Evolutionary conservation across 2,888 invertebrate species (phyloP).

Genomic region (Amorpha juglandis): DNA sequence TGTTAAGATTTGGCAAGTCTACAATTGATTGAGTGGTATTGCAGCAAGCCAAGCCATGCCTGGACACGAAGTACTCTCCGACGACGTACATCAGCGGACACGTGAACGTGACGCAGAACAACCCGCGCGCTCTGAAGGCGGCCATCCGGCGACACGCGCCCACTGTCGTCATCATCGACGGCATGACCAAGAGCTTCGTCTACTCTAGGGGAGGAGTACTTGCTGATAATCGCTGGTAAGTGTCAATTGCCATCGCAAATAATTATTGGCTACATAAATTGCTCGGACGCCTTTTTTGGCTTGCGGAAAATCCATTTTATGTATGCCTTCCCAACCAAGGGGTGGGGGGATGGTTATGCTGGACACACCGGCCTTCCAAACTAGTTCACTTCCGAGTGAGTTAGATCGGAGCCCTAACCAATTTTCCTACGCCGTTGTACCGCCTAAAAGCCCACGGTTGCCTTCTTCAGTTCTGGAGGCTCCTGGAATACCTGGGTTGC

Average conservation of each 20-base stretch:
- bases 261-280: background rate
- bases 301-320: no score
- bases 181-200: constrained; percentile 52
- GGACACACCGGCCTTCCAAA: no score
- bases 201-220: constrained; percentile 61
- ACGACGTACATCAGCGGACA: constrained; percentile 68
- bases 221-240: constrained; percentile 67
- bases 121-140: constrained; percentile 70
- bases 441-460: no score
- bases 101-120: constrained; percentile 65
- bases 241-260: background rate
- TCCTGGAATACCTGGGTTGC: no score
- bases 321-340: no score
- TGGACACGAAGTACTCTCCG: constrained; percentile 50
- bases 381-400: no score
- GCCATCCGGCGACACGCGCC: constrained; percentile 67
- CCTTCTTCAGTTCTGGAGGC: no score
- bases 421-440: no score
- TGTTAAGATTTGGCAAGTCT: background rate
- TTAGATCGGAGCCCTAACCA: no score
- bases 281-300: background rate
- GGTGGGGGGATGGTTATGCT: no score
- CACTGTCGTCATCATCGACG: constrained; percentile 67
- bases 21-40: background rate
- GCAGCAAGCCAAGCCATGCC: constrained; percentile 55